phyloP scores from a whole-genome alignment of 2,113 vertebrate species.

The Sinocyclocheilus rhinocerous region DNA sequence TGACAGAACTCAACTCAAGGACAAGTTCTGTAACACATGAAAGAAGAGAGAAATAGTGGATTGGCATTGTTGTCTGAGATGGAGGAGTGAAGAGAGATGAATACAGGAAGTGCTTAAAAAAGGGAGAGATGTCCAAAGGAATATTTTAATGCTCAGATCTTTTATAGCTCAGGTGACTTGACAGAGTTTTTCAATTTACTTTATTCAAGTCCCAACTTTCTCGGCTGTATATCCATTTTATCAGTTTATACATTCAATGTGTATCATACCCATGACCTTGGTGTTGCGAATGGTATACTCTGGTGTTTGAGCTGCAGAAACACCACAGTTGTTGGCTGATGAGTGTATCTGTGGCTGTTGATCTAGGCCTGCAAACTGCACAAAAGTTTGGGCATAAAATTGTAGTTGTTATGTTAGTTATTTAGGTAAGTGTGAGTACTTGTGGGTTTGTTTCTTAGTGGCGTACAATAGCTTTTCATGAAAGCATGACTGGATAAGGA shows the following conservation, averaged over 20 bases:
- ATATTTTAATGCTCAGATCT: background rate
- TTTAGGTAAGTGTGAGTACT: background rate
- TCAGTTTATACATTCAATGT: background rate
- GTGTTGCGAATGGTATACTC: background rate
- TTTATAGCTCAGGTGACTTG: background rate
- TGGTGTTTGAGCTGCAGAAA: background rate
- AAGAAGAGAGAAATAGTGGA: background rate
- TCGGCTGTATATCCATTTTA: background rate
- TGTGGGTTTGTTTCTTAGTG: background rate
- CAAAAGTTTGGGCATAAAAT: background rate
- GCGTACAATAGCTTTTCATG: background rate
- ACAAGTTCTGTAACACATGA: conserved; percentile 7
- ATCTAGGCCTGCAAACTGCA: background rate
- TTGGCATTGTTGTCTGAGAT: conserved; percentile 3
- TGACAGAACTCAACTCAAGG: conserved; percentile 28
- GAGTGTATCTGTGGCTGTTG: background rate
- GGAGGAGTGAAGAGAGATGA: background rate
- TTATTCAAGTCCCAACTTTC: background rate
- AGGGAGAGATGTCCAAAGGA: background rate
- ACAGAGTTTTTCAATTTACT: background rate
- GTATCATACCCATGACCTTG: background rate
- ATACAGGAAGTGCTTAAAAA: background rate
- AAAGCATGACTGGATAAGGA: background rate
- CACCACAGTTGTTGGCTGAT: background rate
- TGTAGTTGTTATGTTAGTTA: background rate